Evolutionary conservation across 2,797 vertebrate genomes (phyloP), one percentile per base, ranked within the genome.

Genomic region (Nannoperca australis): DNA sequence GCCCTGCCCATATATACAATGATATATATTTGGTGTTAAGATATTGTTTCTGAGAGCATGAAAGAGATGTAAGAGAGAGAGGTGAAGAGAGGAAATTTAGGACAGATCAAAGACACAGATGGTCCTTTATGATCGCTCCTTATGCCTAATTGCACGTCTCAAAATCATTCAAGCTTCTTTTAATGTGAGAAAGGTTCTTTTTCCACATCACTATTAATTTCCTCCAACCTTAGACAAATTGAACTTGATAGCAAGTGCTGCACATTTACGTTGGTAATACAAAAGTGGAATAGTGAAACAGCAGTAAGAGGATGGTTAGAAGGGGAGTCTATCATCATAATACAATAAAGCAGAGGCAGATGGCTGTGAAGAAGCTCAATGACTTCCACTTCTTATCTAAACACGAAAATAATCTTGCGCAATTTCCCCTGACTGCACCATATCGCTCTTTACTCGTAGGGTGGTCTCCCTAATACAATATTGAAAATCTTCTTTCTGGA

Each of bases 381-480:
- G 72, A 72, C 76, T 90, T 82, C 40, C 32, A 76, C 4, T 79
- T 82, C 72, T 86, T 75, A 78, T 88, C 76, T 58, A 74, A 85
- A 87, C 63, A 73, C 53, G 17, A 74, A 44, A 64, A 80, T 76
- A 49, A 79, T 78, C 51, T 51, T 4, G 44, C 5, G 14, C 30
- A 0, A 30, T 59, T 60, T 69, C 51, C 77, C 20, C 55, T 63
- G 78, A 49, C 83, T 69, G 62, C 42, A 56, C 53, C 65, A 73
- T 64, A 81, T 74, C 49, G 12, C 56, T 74, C 68, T 50, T 38
- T 65, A 65, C 66, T 84, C 68, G 71, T 15, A 9, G 55, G 83
- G 82, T 63, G 86, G 79, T 73, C 81, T 72, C 47, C 49, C 62
- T 71, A 50, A 66, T 18, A 69, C 44, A 73, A 84, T 44, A 49